Conservation (phyloP, 2,113 vertebrate genomes). For the Oreochromis aureus region DNA sequence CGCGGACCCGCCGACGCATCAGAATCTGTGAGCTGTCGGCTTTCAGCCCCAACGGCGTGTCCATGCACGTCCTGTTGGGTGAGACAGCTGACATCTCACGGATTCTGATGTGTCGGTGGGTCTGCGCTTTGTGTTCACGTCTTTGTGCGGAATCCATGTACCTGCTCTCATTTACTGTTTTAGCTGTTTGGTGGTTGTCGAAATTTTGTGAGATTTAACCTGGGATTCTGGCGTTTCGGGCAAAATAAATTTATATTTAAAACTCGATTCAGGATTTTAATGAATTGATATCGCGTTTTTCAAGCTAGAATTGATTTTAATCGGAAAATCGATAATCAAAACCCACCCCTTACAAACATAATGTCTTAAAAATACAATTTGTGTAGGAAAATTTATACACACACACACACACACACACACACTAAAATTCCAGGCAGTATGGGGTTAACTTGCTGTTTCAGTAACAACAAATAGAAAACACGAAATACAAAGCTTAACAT, state of each 20-base stretch:
- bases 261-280: neutral
- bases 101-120: neutral
- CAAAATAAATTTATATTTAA: neutral
- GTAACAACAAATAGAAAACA: neutral
- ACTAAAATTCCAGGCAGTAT: neutral
- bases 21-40: neutral
- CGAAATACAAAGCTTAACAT: neutral
- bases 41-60: neutral
- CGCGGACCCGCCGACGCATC: neutral
- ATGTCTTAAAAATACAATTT: neutral
- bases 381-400: neutral
- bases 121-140: rapidly evolving
- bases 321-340: neutral
- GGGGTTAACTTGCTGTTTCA: neutral
- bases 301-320: neutral
- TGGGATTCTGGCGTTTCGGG: neutral
- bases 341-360: neutral
- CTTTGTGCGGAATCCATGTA: neutral
- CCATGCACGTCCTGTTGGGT: neutral
- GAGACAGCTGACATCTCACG: neutral
- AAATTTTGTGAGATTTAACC: neutral
- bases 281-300: neutral
- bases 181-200: neutral
- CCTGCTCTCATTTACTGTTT: neutral
- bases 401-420: neutral